A percentile compares a stretch with the other conserved stretches of the same genome.
phyloP scores from a whole-genome alignment of 92 coral and sea anemone genomes.

The Actinostola sp. region DNA sequence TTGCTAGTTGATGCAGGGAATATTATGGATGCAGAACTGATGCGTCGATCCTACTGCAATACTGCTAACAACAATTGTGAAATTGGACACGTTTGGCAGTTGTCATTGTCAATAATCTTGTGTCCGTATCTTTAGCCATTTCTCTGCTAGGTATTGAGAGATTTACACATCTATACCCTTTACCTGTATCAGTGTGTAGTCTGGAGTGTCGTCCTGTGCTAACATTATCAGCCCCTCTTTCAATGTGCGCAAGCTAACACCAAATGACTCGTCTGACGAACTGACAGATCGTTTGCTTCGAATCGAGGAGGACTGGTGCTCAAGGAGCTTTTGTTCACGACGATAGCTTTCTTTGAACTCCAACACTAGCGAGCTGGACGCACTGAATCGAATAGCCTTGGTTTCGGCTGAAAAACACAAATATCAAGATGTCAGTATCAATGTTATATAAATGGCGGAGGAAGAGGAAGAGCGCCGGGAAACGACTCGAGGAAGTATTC shows the following conservation, averaged over 20 bases:
- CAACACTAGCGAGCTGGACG: constrained; percentile 68
- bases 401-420: constrained; percentile 39
- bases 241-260: constrained; percentile 57
- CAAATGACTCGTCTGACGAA: constrained; percentile 35
- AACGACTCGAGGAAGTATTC: too few species aligned
- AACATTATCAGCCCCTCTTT: constrained; percentile 53
- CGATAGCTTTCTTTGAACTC: constrained; percentile 84
- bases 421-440: too few species aligned
- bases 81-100: too few species aligned
- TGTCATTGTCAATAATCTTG: too few species aligned
- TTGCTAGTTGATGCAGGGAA: too few species aligned
- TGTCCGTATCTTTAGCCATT: too few species aligned
- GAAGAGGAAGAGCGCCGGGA: too few species aligned
- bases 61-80: too few species aligned
- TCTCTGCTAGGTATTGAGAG: too few species aligned
- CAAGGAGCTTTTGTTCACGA: constrained; percentile 73
- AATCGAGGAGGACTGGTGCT: constrained; percentile 40
- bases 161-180: neutral
- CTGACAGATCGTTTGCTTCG: constrained; percentile 70
- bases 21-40: too few species aligned
- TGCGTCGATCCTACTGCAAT: too few species aligned
- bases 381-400: constrained; percentile 73
- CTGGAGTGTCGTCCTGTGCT: constrained; percentile 57
- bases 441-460: too few species aligned
- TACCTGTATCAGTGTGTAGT: constrained; percentile 69